Evolutionary conservation across 2,113 vertebrate genomes (phyloP), one percentile per base, ranked within the genome.

Genomic region (Sorex fumeus): DNA sequence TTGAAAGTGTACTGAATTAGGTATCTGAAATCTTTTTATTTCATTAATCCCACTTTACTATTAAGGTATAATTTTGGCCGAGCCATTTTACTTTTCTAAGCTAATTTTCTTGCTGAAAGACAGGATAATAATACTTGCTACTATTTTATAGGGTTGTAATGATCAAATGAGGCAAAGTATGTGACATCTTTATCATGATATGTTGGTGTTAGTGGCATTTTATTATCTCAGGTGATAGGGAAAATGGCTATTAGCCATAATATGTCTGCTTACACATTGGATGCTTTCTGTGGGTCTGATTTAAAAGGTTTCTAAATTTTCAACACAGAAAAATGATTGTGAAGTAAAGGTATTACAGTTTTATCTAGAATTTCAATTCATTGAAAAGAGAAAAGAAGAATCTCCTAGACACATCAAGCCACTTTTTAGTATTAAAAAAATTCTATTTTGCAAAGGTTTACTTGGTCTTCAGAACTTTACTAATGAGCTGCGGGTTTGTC

Each of bases 21-120:
- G 15, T 83, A 75, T 91, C 12, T 30, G 32, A 66, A 88, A 79
- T 71, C 64, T 3, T 11, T 71, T 77, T 79, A 67, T 88, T 91
- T 91, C 88, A 62, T 75, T 87, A 95, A 80, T 80, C 16, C 30
- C 18, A 30, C 7, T 74, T 34, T 86, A 47, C 50, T 72, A 27
- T 25, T 76, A 90, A 91, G 62, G 10, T 87, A 27, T 84, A 50
- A 84, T 82, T 95, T 87, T 11, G 64, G 72, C 60, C 60, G 64
- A 67, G 57, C 60, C n/a, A 12, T 72, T 76, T 92, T 82, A 74
- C 1, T 6, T 78, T 47, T 64, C 25, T 84, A 28, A 90, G 53
- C 18, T 83, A n/a, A 84, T 71, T 92, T 94, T 7, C 43, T 92
- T 78, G n/a, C 18, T 79, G 50, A 88, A 90, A 82, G 87, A 78